These are phyloP conservation scores for Entosphenus tridentatus DNA, from an alignment of 2,113 vertebrate genomes.

Conservation along the genomic window DNA sequence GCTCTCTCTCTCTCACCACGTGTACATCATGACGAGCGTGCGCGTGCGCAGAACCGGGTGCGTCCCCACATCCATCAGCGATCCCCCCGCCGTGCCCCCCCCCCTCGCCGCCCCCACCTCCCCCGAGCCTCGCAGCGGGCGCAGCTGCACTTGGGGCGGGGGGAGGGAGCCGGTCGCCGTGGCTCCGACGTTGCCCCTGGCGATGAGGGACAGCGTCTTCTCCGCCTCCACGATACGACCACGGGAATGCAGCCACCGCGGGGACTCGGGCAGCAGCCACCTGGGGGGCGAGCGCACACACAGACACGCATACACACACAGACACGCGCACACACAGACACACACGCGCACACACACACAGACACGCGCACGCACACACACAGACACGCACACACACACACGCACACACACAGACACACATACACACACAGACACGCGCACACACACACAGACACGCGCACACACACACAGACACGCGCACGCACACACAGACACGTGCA, in stretches of 20 bases:
- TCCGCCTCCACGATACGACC: slow-evolving; percentile 32
- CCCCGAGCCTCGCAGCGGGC: slow-evolving; percentile 13
- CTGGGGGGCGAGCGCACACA: no score
- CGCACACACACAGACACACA: no score
- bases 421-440: no score
- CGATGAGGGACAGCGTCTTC: slow-evolving; percentile 28
- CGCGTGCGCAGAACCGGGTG: slow-evolving; percentile 27
- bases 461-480: no score
- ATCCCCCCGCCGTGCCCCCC: slow-evolving; percentile 7
- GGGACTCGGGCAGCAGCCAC: slow-evolving; percentile 32
- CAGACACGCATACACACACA: no score
- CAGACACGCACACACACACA: no score
- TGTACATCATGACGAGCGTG: slow-evolving; percentile 39
- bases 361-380: no score
- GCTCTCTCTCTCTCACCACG: slow-evolving; percentile 25
- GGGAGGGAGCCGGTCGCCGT: slow-evolving; percentile 24
- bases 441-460: no score
- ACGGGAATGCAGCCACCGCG: slow-evolving; percentile 41
- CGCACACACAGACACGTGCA: no score
- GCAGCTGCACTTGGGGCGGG: slow-evolving; percentile 9
- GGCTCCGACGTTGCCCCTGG: slow-evolving; percentile 25
- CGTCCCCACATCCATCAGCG: slow-evolving; percentile 28
- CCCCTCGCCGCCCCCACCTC: slow-evolving; percentile 12
- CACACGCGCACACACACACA: no score
- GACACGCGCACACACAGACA: no score